Evolutionary conservation across 2,888 invertebrate genomes (phyloP).

Genomic region (Cancer borealis): DNA sequence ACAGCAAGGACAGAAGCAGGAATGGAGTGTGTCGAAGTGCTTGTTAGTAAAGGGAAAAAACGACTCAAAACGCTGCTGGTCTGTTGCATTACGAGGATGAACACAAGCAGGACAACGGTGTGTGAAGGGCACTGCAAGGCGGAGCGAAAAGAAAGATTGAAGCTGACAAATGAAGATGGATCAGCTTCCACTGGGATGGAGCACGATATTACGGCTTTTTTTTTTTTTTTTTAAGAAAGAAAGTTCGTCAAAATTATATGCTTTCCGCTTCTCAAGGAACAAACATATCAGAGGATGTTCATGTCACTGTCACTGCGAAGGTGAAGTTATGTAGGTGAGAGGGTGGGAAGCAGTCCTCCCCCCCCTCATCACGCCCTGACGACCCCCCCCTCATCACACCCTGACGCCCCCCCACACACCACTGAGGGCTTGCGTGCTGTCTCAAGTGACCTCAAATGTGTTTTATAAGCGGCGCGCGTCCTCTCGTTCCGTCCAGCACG

Average conservation of each 20-base stretch:
- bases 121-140: not conserved
- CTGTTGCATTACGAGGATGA: not conserved
- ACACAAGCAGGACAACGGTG: not conserved
- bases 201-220: not conserved
- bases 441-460: not conserved
- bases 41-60: not conserved
- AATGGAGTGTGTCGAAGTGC: not conserved
- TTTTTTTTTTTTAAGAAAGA: too few species aligned
- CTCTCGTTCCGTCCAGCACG: not conserved
- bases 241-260: conserved; percentile 4
- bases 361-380: too few species aligned
- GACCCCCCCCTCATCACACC: not conserved
- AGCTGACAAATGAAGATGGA: not conserved
- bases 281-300: not conserved
- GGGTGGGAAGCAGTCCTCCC: not conserved
- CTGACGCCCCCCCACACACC: not conserved
- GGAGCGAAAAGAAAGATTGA: not conserved
- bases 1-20: not conserved
- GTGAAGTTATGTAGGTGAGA: not conserved
- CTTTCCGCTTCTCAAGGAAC: not conserved
- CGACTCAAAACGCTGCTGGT: too few species aligned
- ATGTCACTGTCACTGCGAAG: not conserved
- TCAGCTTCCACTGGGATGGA: not conserved
- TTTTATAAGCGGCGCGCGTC: not conserved
- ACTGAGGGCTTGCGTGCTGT: not conserved